A percentile compares a stretch with the other conserved stretches of the same genome.
phyloP scores from a whole-genome alignment of 2,113 vertebrate species.

The Ovibos moschatus region DNA sequence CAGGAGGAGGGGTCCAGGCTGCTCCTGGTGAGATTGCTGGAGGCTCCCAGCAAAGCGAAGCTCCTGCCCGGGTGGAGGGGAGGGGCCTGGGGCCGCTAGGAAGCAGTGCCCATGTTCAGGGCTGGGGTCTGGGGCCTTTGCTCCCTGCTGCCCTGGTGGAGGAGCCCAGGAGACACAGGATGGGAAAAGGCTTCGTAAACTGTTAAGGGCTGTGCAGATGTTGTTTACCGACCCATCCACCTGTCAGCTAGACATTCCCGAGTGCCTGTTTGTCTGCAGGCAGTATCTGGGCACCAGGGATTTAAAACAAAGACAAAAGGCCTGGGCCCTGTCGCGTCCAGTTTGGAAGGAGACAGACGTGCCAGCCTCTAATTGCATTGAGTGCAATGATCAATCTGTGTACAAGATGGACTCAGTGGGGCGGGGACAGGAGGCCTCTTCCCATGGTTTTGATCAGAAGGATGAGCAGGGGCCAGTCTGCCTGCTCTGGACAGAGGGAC shows the following conservation, averaged over 20 bases:
- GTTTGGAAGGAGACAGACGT: conserved; percentile 43
- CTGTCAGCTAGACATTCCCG: conserved; percentile 56
- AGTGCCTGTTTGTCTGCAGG: conserved; percentile 60
- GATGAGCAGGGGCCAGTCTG: not conserved
- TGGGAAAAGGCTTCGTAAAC: conserved; percentile 5
- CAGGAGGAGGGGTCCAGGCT: not conserved
- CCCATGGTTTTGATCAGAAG: not conserved
- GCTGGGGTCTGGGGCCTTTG: not conserved
- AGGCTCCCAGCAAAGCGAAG: not conserved
- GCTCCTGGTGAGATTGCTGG: not conserved
- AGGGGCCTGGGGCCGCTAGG: not conserved
- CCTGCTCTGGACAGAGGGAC: not conserved
- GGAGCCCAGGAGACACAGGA: not conserved
- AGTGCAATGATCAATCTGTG: not conserved
- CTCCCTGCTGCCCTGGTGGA: not conserved
- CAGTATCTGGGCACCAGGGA: conserved; percentile 43
- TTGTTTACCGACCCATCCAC: conserved; percentile 62
- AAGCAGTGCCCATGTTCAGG: not conserved
- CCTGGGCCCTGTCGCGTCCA: not conserved
- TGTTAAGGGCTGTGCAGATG: conserved; percentile 57
- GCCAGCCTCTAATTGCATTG: conserved; percentile 1
- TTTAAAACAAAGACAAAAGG: conserved; percentile 62
- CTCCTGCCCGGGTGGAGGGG: not conserved
- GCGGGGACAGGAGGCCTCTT: not conserved
- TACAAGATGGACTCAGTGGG: not conserved